Evolutionary conservation across 2,797 vertebrate species (phyloP), one percentile per base, ranked within the genome.

Genomic region (Coregonus ussuriensis): DNA sequence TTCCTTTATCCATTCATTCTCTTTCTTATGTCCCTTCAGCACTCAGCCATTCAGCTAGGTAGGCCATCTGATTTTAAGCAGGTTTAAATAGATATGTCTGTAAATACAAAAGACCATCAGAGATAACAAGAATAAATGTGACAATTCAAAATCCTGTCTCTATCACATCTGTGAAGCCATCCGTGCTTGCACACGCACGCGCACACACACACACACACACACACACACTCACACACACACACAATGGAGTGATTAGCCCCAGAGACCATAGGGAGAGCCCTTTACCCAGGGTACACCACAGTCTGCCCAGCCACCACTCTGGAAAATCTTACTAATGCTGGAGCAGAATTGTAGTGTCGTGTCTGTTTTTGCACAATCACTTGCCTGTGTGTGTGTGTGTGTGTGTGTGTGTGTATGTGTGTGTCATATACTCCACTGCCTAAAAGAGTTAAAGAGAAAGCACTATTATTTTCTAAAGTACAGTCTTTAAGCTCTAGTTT

Each of bases 311-410:
- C 71, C 29, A 15, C 9, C 71, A 21, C 41, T 47, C 33, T 71
- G 41, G 47, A 54, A 76, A 72, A 77, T 41, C 74, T 21, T 74
- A 63, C 56, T 74, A 77, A 82, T 52, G 59, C 72, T 79, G 68
- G 72, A 53, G 14, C 51, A 71, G 51, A 47, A 16, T 15, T 74
- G 74, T 71, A n/a, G 37, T 69, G 29, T 72, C 9, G 41, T 79
- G 72, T 25, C 33, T 74, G 62, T 63, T 65, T 72, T 65, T 67
- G 41, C 29, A 16, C 66, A 41, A 72, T 3, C 69, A 25, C 62
- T 15, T 71, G 35, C 3, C 15, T 47, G 69, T 71, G 69, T 70
- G 59, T 74, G 59, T 47, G 25, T 35, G 51, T 52, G 70, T 21
- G 21, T 62, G 13, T 74, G 51, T 62, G 72, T 25, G 25, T 25